Evolutionary conservation across 1,140 invertebrate species (phyloP).

Genomic region (Drosophila melanica): DNA sequence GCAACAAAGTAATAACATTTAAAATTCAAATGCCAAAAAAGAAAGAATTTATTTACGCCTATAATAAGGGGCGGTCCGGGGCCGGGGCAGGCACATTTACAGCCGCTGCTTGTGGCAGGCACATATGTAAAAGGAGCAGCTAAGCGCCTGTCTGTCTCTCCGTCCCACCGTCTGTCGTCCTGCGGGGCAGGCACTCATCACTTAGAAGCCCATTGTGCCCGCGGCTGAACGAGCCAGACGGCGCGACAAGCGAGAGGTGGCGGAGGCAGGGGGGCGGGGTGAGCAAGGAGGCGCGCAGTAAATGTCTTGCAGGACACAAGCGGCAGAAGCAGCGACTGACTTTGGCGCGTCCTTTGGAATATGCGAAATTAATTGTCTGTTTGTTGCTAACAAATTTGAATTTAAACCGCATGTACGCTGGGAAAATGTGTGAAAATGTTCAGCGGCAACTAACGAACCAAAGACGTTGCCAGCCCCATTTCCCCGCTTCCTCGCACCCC

Average conservation of each 20-base stretch:
- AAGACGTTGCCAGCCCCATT: conserved; percentile 6
- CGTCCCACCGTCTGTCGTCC: background rate
- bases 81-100: no score
- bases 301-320: conserved; percentile 33
- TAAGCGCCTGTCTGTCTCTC: conserved; percentile 9
- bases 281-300: no score
- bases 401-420: conserved; percentile 73
- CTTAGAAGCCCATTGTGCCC: conserved; percentile 65
- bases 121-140: conserved; percentile 12
- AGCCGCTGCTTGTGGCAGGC: background rate
- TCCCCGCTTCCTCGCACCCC: background rate
- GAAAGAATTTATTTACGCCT: conserved; percentile 10
- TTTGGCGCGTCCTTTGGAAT: conserved; percentile 66
- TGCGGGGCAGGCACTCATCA: conserved; percentile 18
- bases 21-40: conserved; percentile 74
- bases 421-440: conserved; percentile 40
- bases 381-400: conserved; percentile 82
- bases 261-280: no score
- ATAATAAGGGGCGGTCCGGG: background rate
- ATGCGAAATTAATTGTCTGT: conserved; percentile 82
- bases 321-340: conserved; percentile 59
- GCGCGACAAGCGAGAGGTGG: no score
- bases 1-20: conserved; percentile 76
- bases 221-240: conserved; percentile 24
- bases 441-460: conserved; percentile 37